Evolutionary conservation across 2,888 invertebrate species (phyloP), one percentile per base, ranked within the genome.

Genomic region (Melanophora roralis): DNA sequence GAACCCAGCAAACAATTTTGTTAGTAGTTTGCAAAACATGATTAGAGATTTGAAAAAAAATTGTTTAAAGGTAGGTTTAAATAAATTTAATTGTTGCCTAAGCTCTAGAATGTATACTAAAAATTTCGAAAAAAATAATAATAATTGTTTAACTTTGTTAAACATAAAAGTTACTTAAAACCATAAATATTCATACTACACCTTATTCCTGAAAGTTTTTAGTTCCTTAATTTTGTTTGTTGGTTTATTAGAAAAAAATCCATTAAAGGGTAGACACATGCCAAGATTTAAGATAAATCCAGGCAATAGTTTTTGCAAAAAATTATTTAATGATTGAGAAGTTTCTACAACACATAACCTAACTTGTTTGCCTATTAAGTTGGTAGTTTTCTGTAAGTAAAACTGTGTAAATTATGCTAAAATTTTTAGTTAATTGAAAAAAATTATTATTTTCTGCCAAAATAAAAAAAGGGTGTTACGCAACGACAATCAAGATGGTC

Each of bases 211-310:
- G 6, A 5, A 27, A 5, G 27, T 27, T 27, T 27, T 27, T 6
- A n/a, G n/a, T n/a, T 27, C 6, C 27, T 5, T 27, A 27, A 27
- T 5, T 27, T 27, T 27, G 27, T 27, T 27, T 27, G 27, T 6
- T 27, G 27, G 27, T 27, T 27, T 27, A 27, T 27, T 27, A 5
- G 14, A 23, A 51, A n/a, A 14, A 72, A 72, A 64, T 72, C 72
- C 72, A 72, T 72, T 72, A 72, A 55, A 34, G 32, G 16, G 12
- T n/a, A 45, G 53, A 64, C 53, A 64, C 9, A 21, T 71, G 60
- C 43, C 43, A 23, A 34, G 43, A 47, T 12, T 36, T 16, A 5
- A 16, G 6, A 23, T 57, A 57, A n/a, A 40, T 16, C 8, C 40
- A 49, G 71, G 40, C 34, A 27, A 27, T 5, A 51, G 51, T 62